Evolutionary conservation across 2,113 vertebrate species (phyloP).

Genomic region (Petrocephalus microphthalmus): DNA sequence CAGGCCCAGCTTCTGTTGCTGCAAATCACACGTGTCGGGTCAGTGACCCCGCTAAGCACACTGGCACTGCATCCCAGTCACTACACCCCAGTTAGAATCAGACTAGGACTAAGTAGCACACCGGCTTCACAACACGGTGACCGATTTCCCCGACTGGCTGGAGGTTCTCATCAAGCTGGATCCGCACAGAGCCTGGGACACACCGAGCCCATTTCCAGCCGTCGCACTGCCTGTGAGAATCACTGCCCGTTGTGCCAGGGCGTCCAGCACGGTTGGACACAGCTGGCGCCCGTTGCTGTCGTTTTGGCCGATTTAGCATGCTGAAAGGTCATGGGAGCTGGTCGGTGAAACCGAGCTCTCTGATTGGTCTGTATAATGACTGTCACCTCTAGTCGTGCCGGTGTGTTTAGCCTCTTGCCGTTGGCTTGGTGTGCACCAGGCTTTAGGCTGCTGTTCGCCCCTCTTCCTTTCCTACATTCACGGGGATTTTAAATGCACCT

Average conservation of each 20-base stretch:
- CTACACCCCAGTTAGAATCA: neutral
- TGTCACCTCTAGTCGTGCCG: neutral
- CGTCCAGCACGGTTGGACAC: neutral
- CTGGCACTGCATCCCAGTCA: neutral
- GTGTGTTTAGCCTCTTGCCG: neutral
- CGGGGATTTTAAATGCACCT: neutral
- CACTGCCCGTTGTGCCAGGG: neutral
- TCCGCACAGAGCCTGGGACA: neutral
- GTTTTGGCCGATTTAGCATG: neutral
- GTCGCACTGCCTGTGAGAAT: neutral
- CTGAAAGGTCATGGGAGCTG: neutral
- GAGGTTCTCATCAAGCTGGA: neutral
- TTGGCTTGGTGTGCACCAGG: neutral
- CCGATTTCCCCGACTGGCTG: neutral
- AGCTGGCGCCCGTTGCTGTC: neutral
- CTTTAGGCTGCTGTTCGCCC: neutral
- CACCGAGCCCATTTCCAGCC: neutral
- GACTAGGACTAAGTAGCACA: neutral
- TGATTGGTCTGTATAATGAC: neutral
- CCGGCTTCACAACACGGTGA: neutral
- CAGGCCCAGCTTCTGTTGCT: conserved; percentile 85
- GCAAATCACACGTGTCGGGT: conserved; percentile 26
- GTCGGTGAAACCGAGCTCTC: neutral
- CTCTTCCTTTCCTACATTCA: neutral
- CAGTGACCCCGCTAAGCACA: neutral